Evolutionary conservation across 2,797 vertebrate genomes (phyloP).

Genomic region (Hippopotamyrus pictus): DNA sequence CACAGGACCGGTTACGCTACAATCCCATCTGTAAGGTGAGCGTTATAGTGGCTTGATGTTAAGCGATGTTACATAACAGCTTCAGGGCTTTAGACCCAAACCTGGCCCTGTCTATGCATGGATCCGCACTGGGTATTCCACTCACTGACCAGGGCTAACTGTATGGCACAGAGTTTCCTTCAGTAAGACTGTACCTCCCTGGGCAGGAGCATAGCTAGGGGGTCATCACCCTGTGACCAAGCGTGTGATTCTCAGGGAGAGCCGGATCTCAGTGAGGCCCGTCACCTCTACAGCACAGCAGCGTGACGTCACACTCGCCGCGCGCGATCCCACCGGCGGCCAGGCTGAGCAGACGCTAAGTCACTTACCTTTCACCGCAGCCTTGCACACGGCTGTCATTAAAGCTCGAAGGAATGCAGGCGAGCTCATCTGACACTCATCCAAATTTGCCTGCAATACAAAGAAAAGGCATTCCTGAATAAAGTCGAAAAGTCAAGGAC

Average conservation of each 20-base stretch:
- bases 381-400: conserved; percentile 89
- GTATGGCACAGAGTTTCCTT: background rate
- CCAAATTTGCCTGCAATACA: conserved; percentile 75
- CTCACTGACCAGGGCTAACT: background rate
- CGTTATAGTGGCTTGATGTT: background rate
- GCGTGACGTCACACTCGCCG: background rate
- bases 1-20: background rate
- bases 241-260: background rate
- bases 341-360: background rate
- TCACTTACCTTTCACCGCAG: conserved; percentile 81
- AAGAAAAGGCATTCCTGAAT: background rate
- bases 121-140: background rate
- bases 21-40: background rate
- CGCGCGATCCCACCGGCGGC: background rate
- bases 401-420: conserved; percentile 78
- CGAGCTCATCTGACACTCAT: conserved; percentile 74
- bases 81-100: background rate
- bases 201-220: background rate
- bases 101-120: background rate
- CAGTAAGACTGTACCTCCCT: background rate
- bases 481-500: background rate
- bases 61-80: background rate
- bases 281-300: background rate
- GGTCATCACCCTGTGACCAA: background rate
- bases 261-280: background rate